phyloP scores from a whole-genome alignment of 2,888 invertebrate species.

The Habrosyne pyritoides region DNA sequence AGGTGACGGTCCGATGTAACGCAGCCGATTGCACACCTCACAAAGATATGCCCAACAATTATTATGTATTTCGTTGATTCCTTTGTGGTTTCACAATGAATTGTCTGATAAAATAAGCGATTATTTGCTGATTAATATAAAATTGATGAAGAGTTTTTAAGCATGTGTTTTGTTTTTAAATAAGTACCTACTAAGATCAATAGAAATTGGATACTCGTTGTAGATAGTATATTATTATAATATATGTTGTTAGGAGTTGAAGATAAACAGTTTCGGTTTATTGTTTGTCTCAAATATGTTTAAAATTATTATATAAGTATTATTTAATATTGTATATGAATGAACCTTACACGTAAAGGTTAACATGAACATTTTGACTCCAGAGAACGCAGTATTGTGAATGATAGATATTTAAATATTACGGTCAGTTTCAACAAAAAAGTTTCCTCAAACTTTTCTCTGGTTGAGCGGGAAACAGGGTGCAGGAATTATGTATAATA shows the following conservation, averaged over 20 bases:
- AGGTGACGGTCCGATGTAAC: slow-evolving; percentile 77
- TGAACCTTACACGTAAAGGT: no score
- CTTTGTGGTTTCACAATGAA: slow-evolving; percentile 35
- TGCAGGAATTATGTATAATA: slow-evolving; percentile 72
- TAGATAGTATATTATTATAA: background rate
- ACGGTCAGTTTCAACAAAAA: background rate
- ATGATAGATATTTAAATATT: background rate
- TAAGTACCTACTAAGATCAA: background rate
- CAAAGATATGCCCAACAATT: slow-evolving; percentile 52
- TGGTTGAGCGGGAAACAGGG: slow-evolving; percentile 50
- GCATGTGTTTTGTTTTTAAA: background rate
- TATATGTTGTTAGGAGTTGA: background rate
- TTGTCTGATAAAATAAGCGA: slow-evolving; percentile 3
- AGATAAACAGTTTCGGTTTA: no score
- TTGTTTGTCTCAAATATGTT: no score
- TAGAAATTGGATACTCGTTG: background rate
- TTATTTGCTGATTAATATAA: background rate
- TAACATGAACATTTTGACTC: no score
- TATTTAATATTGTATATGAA: no score
- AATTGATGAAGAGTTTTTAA: background rate
- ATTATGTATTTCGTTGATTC: slow-evolving; percentile 45
- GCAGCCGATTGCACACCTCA: slow-evolving; percentile 58
- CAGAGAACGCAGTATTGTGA: no score
- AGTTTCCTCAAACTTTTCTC: slow-evolving; percentile 13
- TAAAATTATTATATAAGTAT: no score